A percentile compares a stretch with the other conserved stretches of the same genome.
Conservation (phyloP, 1,140 invertebrate genomes). For the Zophobas atratus region DNA sequence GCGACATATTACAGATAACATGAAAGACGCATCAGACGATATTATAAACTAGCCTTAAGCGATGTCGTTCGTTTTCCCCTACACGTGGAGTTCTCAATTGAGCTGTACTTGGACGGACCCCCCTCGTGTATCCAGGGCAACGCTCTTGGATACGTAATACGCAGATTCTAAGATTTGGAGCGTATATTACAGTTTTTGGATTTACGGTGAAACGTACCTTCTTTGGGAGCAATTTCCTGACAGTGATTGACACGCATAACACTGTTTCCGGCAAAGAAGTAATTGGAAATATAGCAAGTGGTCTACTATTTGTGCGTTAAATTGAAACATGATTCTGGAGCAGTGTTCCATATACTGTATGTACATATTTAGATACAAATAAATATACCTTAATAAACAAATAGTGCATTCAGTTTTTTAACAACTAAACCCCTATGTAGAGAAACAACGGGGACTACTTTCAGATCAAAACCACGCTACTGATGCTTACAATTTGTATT, state of each 20-base stretch:
- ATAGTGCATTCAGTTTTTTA: too few relatives aligned
- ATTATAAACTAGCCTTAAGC: constrained; percentile 36
- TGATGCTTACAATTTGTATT: too few relatives aligned
- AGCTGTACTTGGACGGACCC: constrained; percentile 31
- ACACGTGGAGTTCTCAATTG: constrained; percentile 45
- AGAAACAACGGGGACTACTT: too few relatives aligned
- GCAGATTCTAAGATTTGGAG: constrained; percentile 40
- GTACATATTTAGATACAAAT: neutral
- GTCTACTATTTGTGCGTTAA: neutral
- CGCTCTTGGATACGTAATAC: constrained; percentile 46
- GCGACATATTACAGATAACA: constrained; percentile 16
- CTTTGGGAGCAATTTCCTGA: constrained; percentile 26
- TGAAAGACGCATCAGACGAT: constrained; percentile 36
- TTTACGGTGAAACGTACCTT: constrained; percentile 27
- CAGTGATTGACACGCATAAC: constrained; percentile 17
- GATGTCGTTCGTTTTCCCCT: constrained; percentile 36
- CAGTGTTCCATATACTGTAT: too few relatives aligned
- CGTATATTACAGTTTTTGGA: constrained; percentile 27
- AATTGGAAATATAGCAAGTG: constrained; percentile 5
- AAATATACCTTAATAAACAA: neutral
- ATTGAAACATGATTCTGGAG: neutral
- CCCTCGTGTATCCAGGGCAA: constrained; percentile 47
- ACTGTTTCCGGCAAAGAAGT: constrained; percentile 8
- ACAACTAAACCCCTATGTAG: too few relatives aligned
- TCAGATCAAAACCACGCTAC: too few relatives aligned